Evolutionary conservation across 2,113 vertebrate genomes (phyloP).

Genomic region (Nycticorax nycticorax): DNA sequence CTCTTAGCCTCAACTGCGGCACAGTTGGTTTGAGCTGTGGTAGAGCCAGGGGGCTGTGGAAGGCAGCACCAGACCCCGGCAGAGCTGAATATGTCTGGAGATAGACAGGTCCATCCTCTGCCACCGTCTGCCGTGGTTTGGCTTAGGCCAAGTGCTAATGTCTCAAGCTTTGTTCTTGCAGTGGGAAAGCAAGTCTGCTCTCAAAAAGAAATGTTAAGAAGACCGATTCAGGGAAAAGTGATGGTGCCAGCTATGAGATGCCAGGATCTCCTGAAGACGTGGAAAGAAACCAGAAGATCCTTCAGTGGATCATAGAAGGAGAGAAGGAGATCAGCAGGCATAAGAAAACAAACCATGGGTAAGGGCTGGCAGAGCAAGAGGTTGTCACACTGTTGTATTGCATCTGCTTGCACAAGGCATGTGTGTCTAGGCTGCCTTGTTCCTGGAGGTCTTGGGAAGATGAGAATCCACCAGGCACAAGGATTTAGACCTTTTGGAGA

Average conservation of each 20-base stretch:
- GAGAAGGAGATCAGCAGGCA: constrained; percentile 89
- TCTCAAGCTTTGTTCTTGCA: constrained; percentile 65
- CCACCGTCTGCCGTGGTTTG: background rate
- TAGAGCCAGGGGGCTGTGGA: background rate
- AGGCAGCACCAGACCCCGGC: background rate
- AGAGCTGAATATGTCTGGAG: background rate
- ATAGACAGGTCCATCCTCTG: background rate
- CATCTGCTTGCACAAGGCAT: background rate
- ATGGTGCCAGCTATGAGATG: constrained; percentile 75
- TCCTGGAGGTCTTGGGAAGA: background rate
- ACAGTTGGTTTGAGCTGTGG: background rate
- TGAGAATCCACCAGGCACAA: background rate
- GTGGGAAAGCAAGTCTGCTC: constrained; percentile 83
- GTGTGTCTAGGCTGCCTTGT: background rate
- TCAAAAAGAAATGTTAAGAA: constrained; percentile 87
- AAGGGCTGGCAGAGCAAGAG: background rate
- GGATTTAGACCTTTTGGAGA: background rate
- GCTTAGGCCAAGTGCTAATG: background rate
- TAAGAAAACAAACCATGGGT: constrained; percentile 89
- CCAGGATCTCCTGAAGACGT: constrained; percentile 83
- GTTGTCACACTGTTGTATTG: background rate
- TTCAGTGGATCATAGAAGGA: constrained; percentile 97
- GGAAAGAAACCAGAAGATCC: constrained; percentile 93
- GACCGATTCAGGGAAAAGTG: constrained; percentile 76
- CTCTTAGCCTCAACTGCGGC: background rate